Conservation (phyloP, 1,140 invertebrate genomes). For the Drosophila varians region DNA sequence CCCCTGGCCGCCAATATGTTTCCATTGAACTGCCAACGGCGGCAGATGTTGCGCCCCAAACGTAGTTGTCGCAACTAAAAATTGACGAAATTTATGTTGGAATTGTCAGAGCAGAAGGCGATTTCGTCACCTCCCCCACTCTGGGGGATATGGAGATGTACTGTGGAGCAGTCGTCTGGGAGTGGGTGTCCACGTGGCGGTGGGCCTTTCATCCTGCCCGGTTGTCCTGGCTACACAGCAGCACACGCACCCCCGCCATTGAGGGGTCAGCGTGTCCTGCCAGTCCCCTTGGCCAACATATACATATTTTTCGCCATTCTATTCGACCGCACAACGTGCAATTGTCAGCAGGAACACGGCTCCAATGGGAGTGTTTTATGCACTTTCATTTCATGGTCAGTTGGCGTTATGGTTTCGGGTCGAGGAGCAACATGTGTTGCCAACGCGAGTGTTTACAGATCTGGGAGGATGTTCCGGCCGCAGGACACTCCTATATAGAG, state of each 20-base stretch:
- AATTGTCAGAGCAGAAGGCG: slow-evolving; percentile 69
- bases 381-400: slow-evolving; percentile 80
- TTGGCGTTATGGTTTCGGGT: slow-evolving; percentile 68
- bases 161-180: neutral
- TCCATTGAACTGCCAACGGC: slow-evolving; percentile 64
- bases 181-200: slow-evolving; percentile 31
- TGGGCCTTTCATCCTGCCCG: slow-evolving; percentile 16
- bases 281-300: slow-evolving; percentile 5
- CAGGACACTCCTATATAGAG: too few species aligned
- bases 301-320: slow-evolving; percentile 33
- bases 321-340: slow-evolving; percentile 76
- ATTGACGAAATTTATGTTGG: slow-evolving; percentile 70
- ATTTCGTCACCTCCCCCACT: slow-evolving; percentile 19
- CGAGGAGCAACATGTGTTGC: slow-evolving; percentile 63
- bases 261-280: neutral
- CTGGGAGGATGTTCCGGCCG: neutral
- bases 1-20: slow-evolving; percentile 60
- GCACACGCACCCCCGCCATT: neutral
- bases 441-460: slow-evolving; percentile 35
- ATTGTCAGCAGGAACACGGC: slow-evolving; percentile 55
- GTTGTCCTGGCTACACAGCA: slow-evolving; percentile 24
- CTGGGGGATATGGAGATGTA: neutral
- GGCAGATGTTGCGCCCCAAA: slow-evolving; percentile 57
- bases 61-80: slow-evolving; percentile 75
- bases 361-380: slow-evolving; percentile 73